Evolutionary conservation across 2,797 vertebrate genomes (phyloP).

Genomic region (Onychomys torridus): DNA sequence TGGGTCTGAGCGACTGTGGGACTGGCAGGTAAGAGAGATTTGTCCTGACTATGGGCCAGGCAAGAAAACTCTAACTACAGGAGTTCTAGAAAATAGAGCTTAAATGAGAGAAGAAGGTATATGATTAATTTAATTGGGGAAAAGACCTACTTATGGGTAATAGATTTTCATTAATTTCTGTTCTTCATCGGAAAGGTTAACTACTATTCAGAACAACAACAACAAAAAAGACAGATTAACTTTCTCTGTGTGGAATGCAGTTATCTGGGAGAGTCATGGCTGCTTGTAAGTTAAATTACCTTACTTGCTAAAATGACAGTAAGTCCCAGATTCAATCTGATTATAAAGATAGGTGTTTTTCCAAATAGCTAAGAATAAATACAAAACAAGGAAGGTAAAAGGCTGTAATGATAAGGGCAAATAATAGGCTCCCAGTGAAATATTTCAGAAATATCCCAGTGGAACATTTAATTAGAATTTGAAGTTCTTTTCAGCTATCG

Average conservation of each 20-base stretch:
- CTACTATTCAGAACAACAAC: not conserved
- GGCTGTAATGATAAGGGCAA: conserved; percentile 87
- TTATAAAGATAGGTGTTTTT: conserved; percentile 86
- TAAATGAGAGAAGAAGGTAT: not conserved
- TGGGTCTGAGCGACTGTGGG: no score
- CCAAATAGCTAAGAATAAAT: conserved; percentile 86
- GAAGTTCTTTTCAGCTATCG: conserved; percentile 91
- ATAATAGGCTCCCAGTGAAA: conserved; percentile 86
- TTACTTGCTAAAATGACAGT: conserved; percentile 59
- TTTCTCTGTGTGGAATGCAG: conserved; percentile 64
- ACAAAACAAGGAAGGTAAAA: conserved; percentile 87
- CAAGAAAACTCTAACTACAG: no score
- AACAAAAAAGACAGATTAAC: conserved; percentile 10
- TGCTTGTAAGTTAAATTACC: conserved; percentile 45
- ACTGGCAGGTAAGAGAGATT: no score
- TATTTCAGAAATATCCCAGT: conserved; percentile 83
- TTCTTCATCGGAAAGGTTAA: not conserved
- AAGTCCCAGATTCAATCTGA: conserved; percentile 83
- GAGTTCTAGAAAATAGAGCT: not conserved
- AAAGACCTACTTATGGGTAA: not conserved
- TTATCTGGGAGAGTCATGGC: not conserved
- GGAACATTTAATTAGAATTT: conserved; percentile 68
- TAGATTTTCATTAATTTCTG: conserved; percentile 40
- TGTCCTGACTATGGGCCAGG: no score
- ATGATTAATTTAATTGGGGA: not conserved